Evolutionary conservation across 2,797 vertebrate species (phyloP).

Genomic region (Echiichthys vipera): DNA sequence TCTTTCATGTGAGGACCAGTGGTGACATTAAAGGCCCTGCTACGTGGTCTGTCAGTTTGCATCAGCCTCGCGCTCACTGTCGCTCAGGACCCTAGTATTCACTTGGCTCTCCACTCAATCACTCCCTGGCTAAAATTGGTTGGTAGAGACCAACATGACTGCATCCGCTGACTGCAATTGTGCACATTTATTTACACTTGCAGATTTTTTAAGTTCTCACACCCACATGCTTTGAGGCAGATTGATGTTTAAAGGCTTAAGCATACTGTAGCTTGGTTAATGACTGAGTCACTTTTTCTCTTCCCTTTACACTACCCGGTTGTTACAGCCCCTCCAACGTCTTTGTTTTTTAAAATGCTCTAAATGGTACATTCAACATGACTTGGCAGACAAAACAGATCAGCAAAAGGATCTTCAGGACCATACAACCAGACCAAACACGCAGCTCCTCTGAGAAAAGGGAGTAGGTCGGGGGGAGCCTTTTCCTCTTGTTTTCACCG

Average conservation of each 20-base stretch:
- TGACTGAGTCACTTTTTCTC: slow-evolving; percentile 44
- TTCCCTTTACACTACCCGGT: slow-evolving; percentile 41
- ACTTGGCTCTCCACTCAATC: slow-evolving; percentile 42
- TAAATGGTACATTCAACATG: slow-evolving; percentile 32
- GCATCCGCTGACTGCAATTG: slow-evolving; percentile 42
- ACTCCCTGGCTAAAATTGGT: slow-evolving; percentile 41
- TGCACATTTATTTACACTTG: slow-evolving; percentile 49
- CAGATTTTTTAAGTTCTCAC: slow-evolving; percentile 53
- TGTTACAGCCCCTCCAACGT: slow-evolving; percentile 9
- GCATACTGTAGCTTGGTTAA: slow-evolving; percentile 49
- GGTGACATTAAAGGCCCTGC: slow-evolving; percentile 82
- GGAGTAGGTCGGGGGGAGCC: background rate
- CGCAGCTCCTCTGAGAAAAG: slow-evolving; percentile 24
- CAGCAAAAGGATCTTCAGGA: slow-evolving; percentile 35
- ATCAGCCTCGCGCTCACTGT: slow-evolving; percentile 72
- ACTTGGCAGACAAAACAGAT: slow-evolving; percentile 51
- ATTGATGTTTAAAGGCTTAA: slow-evolving; percentile 67
- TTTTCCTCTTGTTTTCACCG: slow-evolving; percentile 16
- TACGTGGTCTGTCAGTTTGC: slow-evolving; percentile 78
- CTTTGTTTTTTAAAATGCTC: slow-evolving; percentile 39
- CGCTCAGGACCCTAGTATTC: slow-evolving; percentile 30
- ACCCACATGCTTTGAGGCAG: slow-evolving; percentile 44
- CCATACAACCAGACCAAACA: slow-evolving; percentile 47
- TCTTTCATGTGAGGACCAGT: slow-evolving; percentile 80
- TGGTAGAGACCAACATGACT: slow-evolving; percentile 49